Evolutionary conservation across 2,888 invertebrate species (phyloP).

Genomic region (Thecophora atra): DNA sequence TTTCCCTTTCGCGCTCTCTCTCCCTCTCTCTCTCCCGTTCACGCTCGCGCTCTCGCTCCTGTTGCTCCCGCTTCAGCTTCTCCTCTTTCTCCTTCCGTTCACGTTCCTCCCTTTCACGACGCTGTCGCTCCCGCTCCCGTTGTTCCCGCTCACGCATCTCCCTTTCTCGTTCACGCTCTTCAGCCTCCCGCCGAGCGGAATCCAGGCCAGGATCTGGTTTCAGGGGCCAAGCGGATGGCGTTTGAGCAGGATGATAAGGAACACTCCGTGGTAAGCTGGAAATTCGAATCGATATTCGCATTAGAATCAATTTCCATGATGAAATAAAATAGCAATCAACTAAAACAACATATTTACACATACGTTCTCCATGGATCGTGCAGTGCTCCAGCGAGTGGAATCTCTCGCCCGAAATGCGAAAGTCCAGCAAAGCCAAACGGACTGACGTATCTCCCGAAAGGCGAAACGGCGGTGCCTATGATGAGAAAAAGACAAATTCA

Average conservation of each 20-base stretch:
- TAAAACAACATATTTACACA: constrained; percentile 43
- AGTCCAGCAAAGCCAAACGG: constrained; percentile 75
- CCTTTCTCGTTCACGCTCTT: constrained; percentile 66
- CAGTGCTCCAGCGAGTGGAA: constrained; percentile 68
- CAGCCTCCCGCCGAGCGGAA: constrained; percentile 72
- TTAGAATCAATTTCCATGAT: background rate
- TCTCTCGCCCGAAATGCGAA: constrained; percentile 74
- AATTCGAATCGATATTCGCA: too few relatives aligned
- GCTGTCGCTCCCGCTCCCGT: constrained; percentile 64
- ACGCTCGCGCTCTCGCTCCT: constrained; percentile 69
- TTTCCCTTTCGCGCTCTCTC: constrained; percentile 69
- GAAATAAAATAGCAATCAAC: background rate
- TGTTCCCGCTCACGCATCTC: constrained; percentile 65
- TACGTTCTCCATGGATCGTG: constrained; percentile 79
- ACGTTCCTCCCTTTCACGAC: constrained; percentile 65
- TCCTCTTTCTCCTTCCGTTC: constrained; percentile 67
- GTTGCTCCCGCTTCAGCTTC: constrained; percentile 69
- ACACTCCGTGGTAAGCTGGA: constrained; percentile 70
- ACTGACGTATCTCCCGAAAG: constrained; percentile 82
- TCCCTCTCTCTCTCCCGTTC: constrained; percentile 63
- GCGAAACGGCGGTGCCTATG: constrained; percentile 76
- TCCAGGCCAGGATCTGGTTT: constrained; percentile 74
- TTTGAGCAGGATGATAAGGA: constrained; percentile 67
- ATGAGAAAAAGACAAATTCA: constrained; percentile 6
- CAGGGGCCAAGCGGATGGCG: constrained; percentile 71